Evolutionary conservation across 2,113 vertebrate genomes (phyloP).

Genomic region (Abramis brama): DNA sequence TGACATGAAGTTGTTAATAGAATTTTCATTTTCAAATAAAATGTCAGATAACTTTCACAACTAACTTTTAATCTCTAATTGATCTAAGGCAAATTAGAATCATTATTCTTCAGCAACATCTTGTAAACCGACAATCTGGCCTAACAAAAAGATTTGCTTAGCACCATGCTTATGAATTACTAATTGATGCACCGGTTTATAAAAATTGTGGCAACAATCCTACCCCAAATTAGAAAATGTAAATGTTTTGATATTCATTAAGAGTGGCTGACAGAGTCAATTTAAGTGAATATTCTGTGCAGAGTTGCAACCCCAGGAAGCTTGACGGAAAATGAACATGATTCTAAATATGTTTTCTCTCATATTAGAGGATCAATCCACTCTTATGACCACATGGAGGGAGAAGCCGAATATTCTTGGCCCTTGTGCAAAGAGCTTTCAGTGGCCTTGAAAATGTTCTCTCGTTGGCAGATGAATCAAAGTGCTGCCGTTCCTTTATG

Average conservation of each 20-base stretch:
- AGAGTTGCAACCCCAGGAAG: conserved; percentile 56
- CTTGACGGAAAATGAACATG: conserved; percentile 43
- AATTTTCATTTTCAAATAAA: not conserved
- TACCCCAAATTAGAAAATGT: not conserved
- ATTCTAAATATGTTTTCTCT: conserved; percentile 53
- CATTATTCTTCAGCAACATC: too few relatives aligned
- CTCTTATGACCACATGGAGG: conserved; percentile 44
- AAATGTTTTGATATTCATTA: conserved; percentile 11
- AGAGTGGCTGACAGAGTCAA: not conserved
- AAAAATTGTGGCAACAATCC: not conserved
- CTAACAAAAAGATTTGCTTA: not conserved
- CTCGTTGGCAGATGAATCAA: conserved; percentile 78
- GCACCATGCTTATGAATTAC: not conserved
- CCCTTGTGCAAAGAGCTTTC: conserved; percentile 70
- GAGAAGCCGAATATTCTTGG: conserved; percentile 66
- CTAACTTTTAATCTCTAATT: not conserved
- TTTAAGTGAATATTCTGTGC: conserved; percentile 28
- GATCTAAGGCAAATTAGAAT: too few relatives aligned
- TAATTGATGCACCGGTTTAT: not conserved
- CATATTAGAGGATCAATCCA: conserved; percentile 50
- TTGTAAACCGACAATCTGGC: not conserved
- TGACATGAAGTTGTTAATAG: not conserved
- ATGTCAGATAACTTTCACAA: not conserved
- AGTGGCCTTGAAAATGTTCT: conserved; percentile 72
- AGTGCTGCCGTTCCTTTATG: conserved; percentile 74